Conservation (phyloP, 2,797 vertebrate species). For the Streptopelia turtur region DNA sequence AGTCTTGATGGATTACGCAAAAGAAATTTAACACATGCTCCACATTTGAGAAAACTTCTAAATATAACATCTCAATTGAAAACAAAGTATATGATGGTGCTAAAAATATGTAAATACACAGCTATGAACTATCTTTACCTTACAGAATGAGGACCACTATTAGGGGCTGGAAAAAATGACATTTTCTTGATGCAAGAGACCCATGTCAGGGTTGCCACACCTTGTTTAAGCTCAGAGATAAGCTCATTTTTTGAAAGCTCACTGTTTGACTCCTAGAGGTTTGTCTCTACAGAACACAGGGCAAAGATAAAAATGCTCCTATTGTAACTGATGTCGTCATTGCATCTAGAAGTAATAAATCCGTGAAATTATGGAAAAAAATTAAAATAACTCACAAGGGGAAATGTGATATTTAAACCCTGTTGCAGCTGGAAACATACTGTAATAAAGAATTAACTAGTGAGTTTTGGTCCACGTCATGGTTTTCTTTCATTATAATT, state of each 20-base stretch:
- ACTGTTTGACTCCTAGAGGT: slow-evolving; percentile 52
- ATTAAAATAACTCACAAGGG: not conserved
- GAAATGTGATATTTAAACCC: not conserved
- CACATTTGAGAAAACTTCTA: slow-evolving; percentile 60
- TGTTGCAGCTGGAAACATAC: slow-evolving; percentile 1
- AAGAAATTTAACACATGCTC: slow-evolving; percentile 59
- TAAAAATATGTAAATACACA: slow-evolving; percentile 34
- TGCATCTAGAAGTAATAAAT: slow-evolving; percentile 30
- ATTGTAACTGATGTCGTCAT: not conserved
- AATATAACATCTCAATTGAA: slow-evolving; percentile 63
- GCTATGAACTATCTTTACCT: not conserved
- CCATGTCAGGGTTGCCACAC: not conserved
- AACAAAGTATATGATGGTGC: not conserved
- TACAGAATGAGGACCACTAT: not conserved
- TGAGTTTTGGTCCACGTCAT: not conserved
- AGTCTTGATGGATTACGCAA: slow-evolving; percentile 57
- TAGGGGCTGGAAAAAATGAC: not conserved
- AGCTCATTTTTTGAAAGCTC: slow-evolving; percentile 43
- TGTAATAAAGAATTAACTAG: slow-evolving; percentile 5
- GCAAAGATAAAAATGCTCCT: slow-evolving; percentile 49
- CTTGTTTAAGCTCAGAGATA: slow-evolving; percentile 67
- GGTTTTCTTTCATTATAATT: not conserved
- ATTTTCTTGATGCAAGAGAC: not conserved
- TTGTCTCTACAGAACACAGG: slow-evolving; percentile 32
- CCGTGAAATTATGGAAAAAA: not conserved